Evolutionary conservation across 2,888 invertebrate genomes (phyloP), one percentile per base, ranked within the genome.

Genomic region (Germaria angustata): DNA sequence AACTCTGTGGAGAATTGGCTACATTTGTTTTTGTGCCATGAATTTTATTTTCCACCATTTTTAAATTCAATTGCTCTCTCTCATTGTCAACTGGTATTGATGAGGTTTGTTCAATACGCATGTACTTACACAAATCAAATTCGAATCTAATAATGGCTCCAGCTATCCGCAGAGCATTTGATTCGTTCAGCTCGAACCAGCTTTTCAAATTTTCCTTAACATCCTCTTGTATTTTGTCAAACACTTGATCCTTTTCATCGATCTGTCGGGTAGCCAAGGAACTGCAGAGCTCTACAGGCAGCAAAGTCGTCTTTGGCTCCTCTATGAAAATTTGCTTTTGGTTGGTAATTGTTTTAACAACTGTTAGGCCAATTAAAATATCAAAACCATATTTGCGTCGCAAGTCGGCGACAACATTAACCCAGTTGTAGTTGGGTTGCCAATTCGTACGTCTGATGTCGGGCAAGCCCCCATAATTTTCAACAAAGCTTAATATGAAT

Each of bases 71-170:
- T n/a, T n/a, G 53, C 39, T 41, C 55, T 2, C 51, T 49, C 17
- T 46, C 61, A 15, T 24, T 41, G 32, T 63, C 76, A 0, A 71
- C n/a, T 4, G 78, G 72, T 13, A 66, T 55, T 0, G 36, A n/a
- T 0, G 84, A 63, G 0, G 75, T 80, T 22, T 87, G 81, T 4
- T 86, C 84, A 11, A 84, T 79, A 0, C 88, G 83, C 87, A 89
- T 87, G 6, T 79, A 84, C 46, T 87, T 86, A 79, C 89, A 89
- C 11, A 89, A 85, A 22, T 88, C 87, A 34, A 87, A 88, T 68
- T 90, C 91, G 17, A 90, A 90, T 34, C 87, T 85, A 0, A 90
- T 81, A 2, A 90, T 86, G 32, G 89, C 87, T 3, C 86, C 87
- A 5, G 88, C 89, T 13, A 88, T 84, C 1, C 86, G 87, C 0